Conservation (phyloP, 1,140 invertebrate genomes). For the Drosophila melanica region DNA sequence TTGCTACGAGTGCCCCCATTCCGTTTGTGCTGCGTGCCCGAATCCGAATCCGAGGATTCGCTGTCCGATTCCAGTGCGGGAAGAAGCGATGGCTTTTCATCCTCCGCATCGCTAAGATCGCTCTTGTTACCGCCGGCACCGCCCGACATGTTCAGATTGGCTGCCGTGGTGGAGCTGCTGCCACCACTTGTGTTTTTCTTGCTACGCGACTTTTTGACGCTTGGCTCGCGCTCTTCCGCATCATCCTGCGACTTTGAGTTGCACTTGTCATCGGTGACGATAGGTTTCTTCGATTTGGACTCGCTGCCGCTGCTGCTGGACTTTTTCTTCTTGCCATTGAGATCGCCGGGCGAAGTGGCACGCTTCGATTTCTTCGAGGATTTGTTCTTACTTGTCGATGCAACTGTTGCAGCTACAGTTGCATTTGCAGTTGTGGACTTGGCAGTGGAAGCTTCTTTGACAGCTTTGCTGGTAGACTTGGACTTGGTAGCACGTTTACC, state of each 20-base stretch:
- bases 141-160: constrained; percentile 25
- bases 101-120: constrained; percentile 69
- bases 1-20: constrained; percentile 64
- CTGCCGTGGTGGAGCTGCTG: constrained; percentile 14
- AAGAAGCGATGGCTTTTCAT: constrained; percentile 54
- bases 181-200: constrained; percentile 43
- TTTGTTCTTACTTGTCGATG: constrained; percentile 27
- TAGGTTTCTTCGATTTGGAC: constrained; percentile 85
- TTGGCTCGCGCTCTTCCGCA: constrained; percentile 45
- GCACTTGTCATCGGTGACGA: constrained; percentile 38
- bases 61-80: constrained; percentile 68
- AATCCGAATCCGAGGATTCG: constrained; percentile 79
- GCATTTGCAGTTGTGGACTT: constrained; percentile 27
- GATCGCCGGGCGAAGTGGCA: constrained; percentile 50
- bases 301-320: constrained; percentile 83
- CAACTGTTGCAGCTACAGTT: constrained; percentile 3
- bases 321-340: constrained; percentile 69
- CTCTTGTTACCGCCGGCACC: constrained; percentile 56
- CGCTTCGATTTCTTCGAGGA: constrained; percentile 40
- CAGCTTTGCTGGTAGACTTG: constrained; percentile 85
- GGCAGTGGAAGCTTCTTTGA: constrained; percentile 49
- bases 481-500: constrained; percentile 85
- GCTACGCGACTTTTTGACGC: constrained; percentile 56
- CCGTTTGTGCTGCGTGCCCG: constrained; percentile 76
- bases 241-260: constrained; percentile 44